phyloP scores from a whole-genome alignment of 2,797 vertebrate genomes.

The Dendrocincla tyrannina region DNA sequence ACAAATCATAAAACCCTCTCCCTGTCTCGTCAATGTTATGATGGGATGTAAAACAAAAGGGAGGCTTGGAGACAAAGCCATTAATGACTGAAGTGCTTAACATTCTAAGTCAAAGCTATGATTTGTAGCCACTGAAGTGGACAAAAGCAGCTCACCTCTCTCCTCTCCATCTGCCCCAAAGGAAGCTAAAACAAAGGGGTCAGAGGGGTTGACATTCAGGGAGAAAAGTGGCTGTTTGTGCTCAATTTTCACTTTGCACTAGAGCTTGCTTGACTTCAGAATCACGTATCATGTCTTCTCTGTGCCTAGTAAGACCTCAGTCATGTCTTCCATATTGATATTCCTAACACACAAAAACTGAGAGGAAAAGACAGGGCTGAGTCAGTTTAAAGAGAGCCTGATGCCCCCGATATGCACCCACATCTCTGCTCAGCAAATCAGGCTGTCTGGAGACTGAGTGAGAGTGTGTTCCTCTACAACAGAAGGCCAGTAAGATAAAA shows the following conservation, averaged over 20 bases:
- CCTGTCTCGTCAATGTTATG: not conserved
- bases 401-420: not conserved
- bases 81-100: not conserved
- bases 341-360: not conserved
- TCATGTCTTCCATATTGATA: not conserved
- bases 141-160: not conserved
- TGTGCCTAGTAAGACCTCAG: not conserved
- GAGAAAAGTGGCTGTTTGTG: not conserved
- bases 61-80: not conserved
- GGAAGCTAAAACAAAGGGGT: not conserved
- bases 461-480: not conserved
- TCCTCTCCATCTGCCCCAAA: not conserved
- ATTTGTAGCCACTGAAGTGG: not conserved
- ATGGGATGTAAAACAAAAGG: not conserved
- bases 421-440: not conserved
- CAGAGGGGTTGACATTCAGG: not conserved
- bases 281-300: accelerated
- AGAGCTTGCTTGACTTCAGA: not conserved
- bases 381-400: not conserved
- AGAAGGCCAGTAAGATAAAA: slow-evolving; percentile 53
- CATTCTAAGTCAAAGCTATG: not conserved
- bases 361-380: not conserved
- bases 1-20: not conserved
- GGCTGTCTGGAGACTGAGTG: not conserved
- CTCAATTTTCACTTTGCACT: not conserved